These are phyloP conservation scores for Blera fallax DNA, from an alignment of 2,888 invertebrate genomes.

Conservation along the genomic window DNA sequence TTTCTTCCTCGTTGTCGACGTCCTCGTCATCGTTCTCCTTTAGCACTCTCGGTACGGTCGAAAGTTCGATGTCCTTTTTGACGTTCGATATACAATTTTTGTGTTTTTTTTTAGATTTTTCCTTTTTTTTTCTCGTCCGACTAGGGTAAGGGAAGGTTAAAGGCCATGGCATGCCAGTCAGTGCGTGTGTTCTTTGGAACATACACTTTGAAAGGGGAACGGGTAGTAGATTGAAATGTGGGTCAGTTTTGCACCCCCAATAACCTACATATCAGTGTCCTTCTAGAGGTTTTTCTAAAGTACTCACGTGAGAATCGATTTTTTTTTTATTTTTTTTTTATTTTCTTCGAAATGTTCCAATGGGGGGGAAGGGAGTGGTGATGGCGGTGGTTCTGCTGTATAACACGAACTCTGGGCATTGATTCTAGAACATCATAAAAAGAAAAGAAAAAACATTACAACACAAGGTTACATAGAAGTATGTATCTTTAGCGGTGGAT, in stretches of 20 bases:
- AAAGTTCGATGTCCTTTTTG: conserved; percentile 69
- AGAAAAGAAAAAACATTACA: neutral
- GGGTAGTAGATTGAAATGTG: conserved; percentile 37
- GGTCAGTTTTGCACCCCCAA: conserved; percentile 62
- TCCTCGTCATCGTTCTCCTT: neutral
- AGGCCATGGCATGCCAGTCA: conserved; percentile 40
- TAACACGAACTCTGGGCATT: conserved; percentile 12
- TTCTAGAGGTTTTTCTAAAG: conserved; percentile 46
- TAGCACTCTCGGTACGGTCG: conserved; percentile 26
- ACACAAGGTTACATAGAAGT: conserved; percentile 26
- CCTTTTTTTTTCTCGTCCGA: conserved; percentile 9
- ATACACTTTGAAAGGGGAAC: conserved; percentile 8
- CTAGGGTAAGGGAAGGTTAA: conserved; percentile 52
- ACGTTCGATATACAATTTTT: conserved; percentile 45
- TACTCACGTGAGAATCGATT: conserved; percentile 62
- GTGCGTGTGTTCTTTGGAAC: conserved; percentile 46
- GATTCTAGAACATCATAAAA: conserved; percentile 27
- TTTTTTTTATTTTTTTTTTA: conserved; percentile 37
- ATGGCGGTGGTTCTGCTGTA: neutral
- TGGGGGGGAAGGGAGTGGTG: neutral
- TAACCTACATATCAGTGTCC: conserved; percentile 64
- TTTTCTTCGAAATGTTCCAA: neutral
- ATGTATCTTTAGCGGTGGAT: conserved; percentile 7
- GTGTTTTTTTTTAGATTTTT: neutral
- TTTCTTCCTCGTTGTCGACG: too few relatives aligned